Percentiles rank a stretch among this genome's conserved stretches.
Evolutionary conservation across 2,797 vertebrate genomes (phyloP).

Genomic region (Percopsis omiscomaycus): DNA sequence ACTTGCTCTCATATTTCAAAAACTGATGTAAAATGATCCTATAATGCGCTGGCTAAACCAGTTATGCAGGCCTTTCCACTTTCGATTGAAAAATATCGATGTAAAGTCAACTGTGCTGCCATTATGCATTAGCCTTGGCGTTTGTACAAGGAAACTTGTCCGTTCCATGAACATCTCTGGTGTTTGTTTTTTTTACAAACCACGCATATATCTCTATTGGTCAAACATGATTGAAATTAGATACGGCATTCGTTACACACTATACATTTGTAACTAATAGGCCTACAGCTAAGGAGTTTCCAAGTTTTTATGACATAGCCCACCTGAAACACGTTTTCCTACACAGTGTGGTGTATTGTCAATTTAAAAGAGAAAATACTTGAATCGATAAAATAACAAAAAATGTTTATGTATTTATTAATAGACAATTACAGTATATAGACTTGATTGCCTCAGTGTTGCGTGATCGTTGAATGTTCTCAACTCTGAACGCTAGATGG

Average conservation of each 20-base stretch:
- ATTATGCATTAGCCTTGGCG: conserved; percentile 56
- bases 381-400: neutral
- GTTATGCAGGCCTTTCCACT: conserved; percentile 76
- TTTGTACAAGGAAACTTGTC: conserved; percentile 35
- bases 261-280: neutral
- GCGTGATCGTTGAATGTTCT: neutral
- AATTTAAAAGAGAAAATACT: neutral
- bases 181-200: neutral
- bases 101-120: conserved; percentile 57
- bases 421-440: neutral
- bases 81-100: conserved; percentile 64
- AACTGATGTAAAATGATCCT: conserved; percentile 89
- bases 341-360: neutral
- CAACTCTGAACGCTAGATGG: conserved; percentile 65
- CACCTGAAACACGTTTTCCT: neutral
- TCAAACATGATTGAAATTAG: neutral
- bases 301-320: no score
- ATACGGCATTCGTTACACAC: neutral
- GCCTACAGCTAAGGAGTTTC: no score
- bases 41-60: conserved; percentile 79
- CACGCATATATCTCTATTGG: neutral
- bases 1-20: conserved; percentile 87
- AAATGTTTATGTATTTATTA: neutral
- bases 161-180: conserved; percentile 29
- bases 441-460: no score